Conservation (phyloP, 2,797 vertebrate genomes). For the Naso thynnoides region DNA sequence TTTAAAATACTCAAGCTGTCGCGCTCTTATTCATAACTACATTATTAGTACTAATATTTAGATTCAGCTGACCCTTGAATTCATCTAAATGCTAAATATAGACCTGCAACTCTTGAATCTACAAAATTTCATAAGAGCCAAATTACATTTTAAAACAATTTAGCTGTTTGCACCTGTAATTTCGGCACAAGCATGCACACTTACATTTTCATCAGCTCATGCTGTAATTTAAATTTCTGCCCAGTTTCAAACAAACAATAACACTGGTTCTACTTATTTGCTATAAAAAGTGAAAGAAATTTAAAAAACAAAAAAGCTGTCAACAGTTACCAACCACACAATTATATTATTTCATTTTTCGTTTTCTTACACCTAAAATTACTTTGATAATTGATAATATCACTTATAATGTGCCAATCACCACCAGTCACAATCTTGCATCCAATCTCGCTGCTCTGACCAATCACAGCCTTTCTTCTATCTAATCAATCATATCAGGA, state of each 20-base stretch:
- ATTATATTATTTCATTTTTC: not conserved
- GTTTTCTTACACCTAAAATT: not conserved
- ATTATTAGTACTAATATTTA: too few relatives aligned
- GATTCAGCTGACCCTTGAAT: too few relatives aligned
- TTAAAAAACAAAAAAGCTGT: not conserved
- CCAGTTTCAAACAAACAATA: not conserved
- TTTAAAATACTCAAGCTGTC: too few relatives aligned
- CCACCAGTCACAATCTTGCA: constrained; percentile 7
- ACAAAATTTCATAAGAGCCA: not conserved
- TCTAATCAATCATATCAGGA: constrained; percentile 68
- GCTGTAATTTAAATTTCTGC: not conserved
- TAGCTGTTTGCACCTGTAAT: not conserved
- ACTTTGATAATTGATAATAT: not conserved
- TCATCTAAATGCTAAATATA: not conserved
- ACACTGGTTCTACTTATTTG: not conserved
- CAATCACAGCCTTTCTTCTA: constrained; percentile 41
- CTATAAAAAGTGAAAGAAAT: not conserved
- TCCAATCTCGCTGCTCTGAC: constrained; percentile 2
- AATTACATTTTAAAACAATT: not conserved
- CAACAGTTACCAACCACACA: not conserved
- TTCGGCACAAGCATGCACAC: not conserved
- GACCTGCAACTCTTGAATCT: not conserved
- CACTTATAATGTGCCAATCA: not conserved
- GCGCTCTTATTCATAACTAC: too few relatives aligned
- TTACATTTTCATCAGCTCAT: not conserved